A percentile compares a stretch with the other conserved stretches of the same genome.
Evolutionary conservation across 2,113 vertebrate genomes (phyloP).

Genomic region (Apteryx mantelli): DNA sequence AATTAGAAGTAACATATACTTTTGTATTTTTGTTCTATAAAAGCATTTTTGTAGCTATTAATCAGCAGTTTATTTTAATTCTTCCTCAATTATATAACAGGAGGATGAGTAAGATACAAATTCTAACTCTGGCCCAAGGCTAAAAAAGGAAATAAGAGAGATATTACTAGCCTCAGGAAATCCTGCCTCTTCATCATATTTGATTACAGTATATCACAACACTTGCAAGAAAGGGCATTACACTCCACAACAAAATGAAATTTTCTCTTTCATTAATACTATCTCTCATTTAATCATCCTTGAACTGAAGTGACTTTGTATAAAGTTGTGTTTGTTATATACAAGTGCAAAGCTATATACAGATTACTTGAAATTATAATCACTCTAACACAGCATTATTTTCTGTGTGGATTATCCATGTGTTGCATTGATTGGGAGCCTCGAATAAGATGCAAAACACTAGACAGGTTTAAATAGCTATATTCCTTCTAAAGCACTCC

Average conservation of each 20-base stretch:
- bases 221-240: not conserved
- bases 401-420: constrained; percentile 13
- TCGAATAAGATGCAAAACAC: constrained; percentile 32
- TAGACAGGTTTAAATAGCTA: constrained; percentile 47
- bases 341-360: not conserved
- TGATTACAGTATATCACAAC: not conserved
- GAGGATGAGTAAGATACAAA: not conserved
- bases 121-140: not conserved
- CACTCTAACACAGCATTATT: not conserved
- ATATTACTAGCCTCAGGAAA: not conserved
- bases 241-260: not conserved
- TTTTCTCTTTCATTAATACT: not conserved
- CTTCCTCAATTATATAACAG: not conserved
- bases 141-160: not conserved
- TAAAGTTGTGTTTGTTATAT: not conserved
- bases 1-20: not conserved
- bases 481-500: constrained; percentile 58
- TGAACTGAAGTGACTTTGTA: constrained; percentile 13
- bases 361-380: constrained; percentile 23
- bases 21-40: not conserved
- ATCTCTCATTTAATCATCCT: not conserved
- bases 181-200: not conserved
- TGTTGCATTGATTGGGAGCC: constrained; percentile 53
- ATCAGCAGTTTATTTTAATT: not conserved
- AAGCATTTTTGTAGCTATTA: not conserved